Evolutionary conservation across 2,113 vertebrate species (phyloP).

Genomic region (Anolis sagrei): DNA sequence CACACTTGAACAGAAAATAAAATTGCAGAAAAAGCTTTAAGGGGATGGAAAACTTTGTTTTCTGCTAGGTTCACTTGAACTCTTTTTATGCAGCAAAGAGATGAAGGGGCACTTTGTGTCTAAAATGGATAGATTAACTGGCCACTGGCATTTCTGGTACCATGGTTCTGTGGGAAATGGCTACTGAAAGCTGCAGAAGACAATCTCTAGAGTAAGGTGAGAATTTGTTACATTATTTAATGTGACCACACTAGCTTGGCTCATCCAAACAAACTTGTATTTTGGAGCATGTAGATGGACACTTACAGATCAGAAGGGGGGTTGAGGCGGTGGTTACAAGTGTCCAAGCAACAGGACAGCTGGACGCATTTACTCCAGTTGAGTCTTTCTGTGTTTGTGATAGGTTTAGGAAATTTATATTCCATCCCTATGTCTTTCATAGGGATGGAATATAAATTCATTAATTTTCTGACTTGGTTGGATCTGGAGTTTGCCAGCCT

Average conservation of each 20-base stretch:
- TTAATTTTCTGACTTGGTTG: no score
- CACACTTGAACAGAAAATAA: slow-evolving; percentile 46
- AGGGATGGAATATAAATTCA: no score
- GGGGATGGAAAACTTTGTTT: slow-evolving; percentile 24
- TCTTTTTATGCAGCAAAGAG: slow-evolving; percentile 37
- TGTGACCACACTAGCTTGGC: no score
- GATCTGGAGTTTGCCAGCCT: no score
- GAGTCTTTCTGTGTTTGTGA: no score
- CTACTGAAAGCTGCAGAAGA: not conserved
- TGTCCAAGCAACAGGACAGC: no score
- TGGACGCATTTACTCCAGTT: no score
- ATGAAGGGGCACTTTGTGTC: not conserved
- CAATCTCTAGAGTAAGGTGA: fast-evolving
- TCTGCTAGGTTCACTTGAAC: slow-evolving; percentile 28
- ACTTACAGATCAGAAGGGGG: not conserved
- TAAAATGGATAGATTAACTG: not conserved
- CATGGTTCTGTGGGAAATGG: not conserved
- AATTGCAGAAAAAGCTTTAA: slow-evolving; percentile 22
- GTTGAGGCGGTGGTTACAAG: not conserved
- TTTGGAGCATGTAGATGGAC: no score
- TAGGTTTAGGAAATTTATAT: no score
- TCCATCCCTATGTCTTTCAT: no score
- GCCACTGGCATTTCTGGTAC: slow-evolving; percentile 18
- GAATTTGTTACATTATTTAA: not conserved
- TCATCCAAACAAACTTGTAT: no score